Base-by-base conservation (phyloP, 37 sponge, comb jelly and placozoan species). In the Tethya wilhelma region DNA sequence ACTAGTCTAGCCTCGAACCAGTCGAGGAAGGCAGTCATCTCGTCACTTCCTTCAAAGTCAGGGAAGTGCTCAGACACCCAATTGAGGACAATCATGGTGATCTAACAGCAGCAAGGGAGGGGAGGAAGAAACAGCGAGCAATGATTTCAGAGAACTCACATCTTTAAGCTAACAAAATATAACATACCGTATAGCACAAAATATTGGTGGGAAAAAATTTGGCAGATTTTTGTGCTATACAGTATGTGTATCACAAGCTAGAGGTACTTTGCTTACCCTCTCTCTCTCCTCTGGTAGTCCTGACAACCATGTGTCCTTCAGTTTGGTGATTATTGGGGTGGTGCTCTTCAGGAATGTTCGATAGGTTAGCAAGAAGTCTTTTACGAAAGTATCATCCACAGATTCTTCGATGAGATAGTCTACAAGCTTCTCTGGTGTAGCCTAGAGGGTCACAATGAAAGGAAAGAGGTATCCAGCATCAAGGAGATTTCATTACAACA, bases 361-460 rank as follows among this genome's bases (percentile, higher is more conserved):
- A 45, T 94, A 94, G 32, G 95, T 94, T 14, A 94, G 68, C 29
- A 94, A 79, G 75, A 90, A 94, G 87, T 94, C 88, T 38, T 76
- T 77, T 46, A 74, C 79, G 63, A 91, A 94, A 40, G 31, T 77
- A 69, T 90, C 88, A 43, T 94, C 95, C 58, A 94, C 78, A 25
- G 73, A 67, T 57, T 84, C 88, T 64, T 86, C 84, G 34, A 90
- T 28, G 38, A 94, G 81, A 49, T 94, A 64, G 20, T 87, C 77
- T 45, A 94, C 39, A 25, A 94, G 69, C 62, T 78, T 65, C 49
- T 87, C 78, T 5, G 95, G 95, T 19, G 88, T 94, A 8, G 88
- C 95, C 91, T 94, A 66, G 4, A 44, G 42, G 14, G 56, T 9
- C n/a, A n/a, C n/a, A n/a, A n/a, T n/a, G n/a, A 79, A 53, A 86